phyloP scores from a whole-genome alignment of 1,140 invertebrate genomes.

The Tetragnatha versicolor region DNA sequence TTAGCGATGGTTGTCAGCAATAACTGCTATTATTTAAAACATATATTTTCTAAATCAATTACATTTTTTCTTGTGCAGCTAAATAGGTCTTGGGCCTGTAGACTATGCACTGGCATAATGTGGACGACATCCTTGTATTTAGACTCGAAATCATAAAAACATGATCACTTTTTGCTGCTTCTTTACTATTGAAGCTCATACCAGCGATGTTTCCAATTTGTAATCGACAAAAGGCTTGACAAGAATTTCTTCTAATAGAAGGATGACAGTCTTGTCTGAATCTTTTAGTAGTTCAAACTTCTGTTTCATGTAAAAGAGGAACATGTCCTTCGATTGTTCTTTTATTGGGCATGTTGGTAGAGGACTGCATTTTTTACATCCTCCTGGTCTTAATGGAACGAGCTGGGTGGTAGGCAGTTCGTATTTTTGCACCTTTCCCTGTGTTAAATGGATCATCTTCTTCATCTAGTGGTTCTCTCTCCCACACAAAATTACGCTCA shows the following conservation, averaged over 20 bases:
- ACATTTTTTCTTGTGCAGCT: not conserved
- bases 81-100: not conserved
- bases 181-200: not conserved
- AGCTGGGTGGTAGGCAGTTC: too few species aligned
- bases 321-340: too few species aligned
- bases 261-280: not conserved
- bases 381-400: too few species aligned
- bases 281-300: not conserved
- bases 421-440: too few species aligned
- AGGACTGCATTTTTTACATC: too few species aligned
- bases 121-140: slow-evolving; percentile 9
- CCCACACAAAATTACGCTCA: too few species aligned
- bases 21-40: not conserved
- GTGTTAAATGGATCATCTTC: too few species aligned
- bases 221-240: slow-evolving; percentile 19
- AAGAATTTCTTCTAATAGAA: slow-evolving; percentile 21
- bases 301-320: too few species aligned
- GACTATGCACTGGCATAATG: not conserved
- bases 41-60: slow-evolving; percentile 16
- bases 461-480: too few species aligned
- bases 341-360: too few species aligned
- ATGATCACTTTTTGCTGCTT: not conserved
- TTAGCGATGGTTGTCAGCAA: slow-evolving; percentile 12
- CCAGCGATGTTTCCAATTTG: slow-evolving; percentile 19
- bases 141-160: slow-evolving; percentile 19